Evolutionary conservation across 1,140 invertebrate genomes (phyloP).

Genomic region (Leptinotarsa defecta): DNA sequence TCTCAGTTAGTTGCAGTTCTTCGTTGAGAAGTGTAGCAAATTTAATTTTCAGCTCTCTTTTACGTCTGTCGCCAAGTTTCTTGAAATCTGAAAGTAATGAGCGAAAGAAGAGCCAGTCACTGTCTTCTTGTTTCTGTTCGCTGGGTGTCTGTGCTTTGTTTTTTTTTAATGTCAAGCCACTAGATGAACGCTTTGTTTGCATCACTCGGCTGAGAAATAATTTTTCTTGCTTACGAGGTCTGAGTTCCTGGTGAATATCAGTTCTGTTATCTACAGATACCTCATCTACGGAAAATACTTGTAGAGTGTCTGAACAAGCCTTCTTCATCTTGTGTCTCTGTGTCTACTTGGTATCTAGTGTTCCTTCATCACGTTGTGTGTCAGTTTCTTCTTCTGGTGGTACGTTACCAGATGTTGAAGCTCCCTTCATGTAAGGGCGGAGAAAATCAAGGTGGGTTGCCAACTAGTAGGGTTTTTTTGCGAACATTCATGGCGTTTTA

Average conservation of each 20-base stretch:
- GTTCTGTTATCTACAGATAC: not conserved
- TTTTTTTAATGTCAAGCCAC: not conserved
- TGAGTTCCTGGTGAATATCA: not conserved
- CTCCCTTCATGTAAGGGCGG: not conserved
- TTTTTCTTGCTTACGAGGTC: not conserved
- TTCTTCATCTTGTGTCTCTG: not conserved
- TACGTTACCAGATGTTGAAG: not conserved
- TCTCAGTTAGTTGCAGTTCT: not conserved
- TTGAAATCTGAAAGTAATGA: not conserved
- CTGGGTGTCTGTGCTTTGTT: not conserved
- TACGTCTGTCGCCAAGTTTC: not conserved
- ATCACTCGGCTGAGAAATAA: not conserved
- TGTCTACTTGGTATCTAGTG: too few relatives aligned
- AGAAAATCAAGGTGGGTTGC: not conserved
- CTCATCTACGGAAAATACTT: not conserved
- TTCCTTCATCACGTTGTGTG: not conserved
- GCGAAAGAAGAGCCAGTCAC: not conserved
- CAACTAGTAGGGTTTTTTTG: not conserved
- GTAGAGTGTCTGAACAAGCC: not conserved
- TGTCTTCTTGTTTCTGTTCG: not conserved
- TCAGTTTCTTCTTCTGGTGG: not conserved
- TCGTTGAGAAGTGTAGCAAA: not conserved
- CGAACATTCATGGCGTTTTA: too few relatives aligned
- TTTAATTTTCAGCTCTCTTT: not conserved
- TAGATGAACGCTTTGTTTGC: not conserved